Conservation (phyloP, 2,113 vertebrate species). For the Onychostoma macrolepis region DNA sequence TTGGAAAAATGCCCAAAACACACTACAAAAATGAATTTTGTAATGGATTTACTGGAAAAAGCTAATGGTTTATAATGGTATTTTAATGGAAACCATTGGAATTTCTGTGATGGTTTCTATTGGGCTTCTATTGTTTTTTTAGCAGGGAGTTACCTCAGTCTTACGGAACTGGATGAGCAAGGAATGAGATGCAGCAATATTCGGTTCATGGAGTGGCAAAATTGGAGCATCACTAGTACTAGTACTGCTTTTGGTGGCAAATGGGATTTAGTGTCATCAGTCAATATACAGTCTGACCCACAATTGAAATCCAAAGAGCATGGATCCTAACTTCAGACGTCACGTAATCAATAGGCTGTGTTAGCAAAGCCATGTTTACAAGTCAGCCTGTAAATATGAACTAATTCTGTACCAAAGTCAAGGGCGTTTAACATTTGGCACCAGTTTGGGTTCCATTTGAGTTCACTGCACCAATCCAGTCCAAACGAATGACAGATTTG, state of each 20-base stretch:
- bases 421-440: background rate
- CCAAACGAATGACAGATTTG: background rate
- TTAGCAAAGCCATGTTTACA: constrained; percentile 16
- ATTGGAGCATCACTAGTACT: background rate
- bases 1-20: too few species aligned
- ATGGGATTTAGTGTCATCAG: constrained; percentile 1
- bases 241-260: constrained; percentile 7
- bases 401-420: constrained; percentile 7
- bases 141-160: background rate
- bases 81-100: too few species aligned
- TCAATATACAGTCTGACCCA: constrained; percentile 25
- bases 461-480: background rate
- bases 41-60: too few species aligned
- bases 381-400: constrained; percentile 1
- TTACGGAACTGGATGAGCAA: background rate
- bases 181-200: background rate
- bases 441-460: background rate
- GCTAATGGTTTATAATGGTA: too few species aligned
- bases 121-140: too few species aligned
- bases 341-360: constrained; percentile 30
- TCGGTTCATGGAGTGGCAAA: background rate
- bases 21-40: too few species aligned
- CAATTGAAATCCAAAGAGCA: constrained; percentile 2
- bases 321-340: constrained; percentile 36
- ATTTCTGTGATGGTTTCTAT: too few species aligned